These are phyloP conservation scores for Pteromalus puparum DNA, from an alignment of 1,140 invertebrate genomes.

Conservation along the genomic window DNA sequence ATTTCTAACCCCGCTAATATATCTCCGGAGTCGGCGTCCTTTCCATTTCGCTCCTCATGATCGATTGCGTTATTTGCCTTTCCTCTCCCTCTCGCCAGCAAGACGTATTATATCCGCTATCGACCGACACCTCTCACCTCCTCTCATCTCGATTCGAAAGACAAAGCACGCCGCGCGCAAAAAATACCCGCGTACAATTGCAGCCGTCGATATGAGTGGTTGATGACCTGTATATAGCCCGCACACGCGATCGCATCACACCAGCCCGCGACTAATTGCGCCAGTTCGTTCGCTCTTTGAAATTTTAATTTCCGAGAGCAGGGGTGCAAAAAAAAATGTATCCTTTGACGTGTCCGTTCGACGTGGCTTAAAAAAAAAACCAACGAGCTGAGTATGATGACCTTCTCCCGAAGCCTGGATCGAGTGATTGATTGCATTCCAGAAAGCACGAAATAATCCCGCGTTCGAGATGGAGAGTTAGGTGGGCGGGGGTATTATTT, in stretches of 20 bases:
- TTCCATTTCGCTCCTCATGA: conserved; percentile 10
- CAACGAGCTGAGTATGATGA: neutral
- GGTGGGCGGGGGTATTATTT: conserved; percentile 3
- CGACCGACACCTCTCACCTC: neutral
- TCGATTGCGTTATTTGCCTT: conserved; percentile 25
- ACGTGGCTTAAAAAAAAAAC: neutral
- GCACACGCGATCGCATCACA: too few relatives aligned
- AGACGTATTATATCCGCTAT: neutral
- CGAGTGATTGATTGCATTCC: conserved; percentile 35
- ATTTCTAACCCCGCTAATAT: conserved; percentile 26
- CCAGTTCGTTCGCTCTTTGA: neutral
- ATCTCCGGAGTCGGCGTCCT: neutral
- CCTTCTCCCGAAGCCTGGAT: neutral
- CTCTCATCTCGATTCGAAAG: neutral
- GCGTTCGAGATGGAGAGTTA: neutral
- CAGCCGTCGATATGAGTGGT: neutral
- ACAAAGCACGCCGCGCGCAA: neutral
- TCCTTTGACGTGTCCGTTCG: neutral
- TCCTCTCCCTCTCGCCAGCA: neutral
- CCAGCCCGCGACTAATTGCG: neutral
- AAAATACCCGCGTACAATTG: neutral
- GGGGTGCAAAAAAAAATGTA: neutral
- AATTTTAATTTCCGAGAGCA: neutral
- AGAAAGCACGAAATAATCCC: conserved; percentile 23
- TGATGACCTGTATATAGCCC: neutral